A percentile compares a stretch with the other conserved stretches of the same genome.
Conservation (phyloP, 2,797 vertebrate genomes). For the Nyctibius grandis region DNA sequence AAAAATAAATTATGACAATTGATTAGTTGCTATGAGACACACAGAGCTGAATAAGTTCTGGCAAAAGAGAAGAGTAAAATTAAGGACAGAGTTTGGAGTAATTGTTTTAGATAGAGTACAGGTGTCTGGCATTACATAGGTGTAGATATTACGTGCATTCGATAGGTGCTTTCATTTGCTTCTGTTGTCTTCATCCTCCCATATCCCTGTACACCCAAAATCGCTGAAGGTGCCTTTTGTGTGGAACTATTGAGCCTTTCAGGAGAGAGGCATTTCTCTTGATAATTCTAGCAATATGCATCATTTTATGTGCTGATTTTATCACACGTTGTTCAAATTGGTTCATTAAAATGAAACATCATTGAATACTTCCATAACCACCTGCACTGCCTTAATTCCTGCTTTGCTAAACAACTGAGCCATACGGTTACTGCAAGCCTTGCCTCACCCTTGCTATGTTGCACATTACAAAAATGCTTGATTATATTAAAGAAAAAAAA, state of each 20-base stretch:
- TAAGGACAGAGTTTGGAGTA: background rate
- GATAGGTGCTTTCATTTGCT: background rate
- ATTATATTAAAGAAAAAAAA: background rate
- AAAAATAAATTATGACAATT: background rate
- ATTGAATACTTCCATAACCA: background rate
- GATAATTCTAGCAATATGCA: background rate
- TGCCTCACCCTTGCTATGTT: background rate
- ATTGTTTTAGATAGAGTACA: background rate
- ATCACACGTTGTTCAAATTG: slow-evolving; percentile 24
- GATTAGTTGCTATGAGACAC: background rate
- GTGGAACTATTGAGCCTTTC: background rate
- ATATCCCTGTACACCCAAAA: background rate
- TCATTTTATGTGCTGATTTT: slow-evolving; percentile 40
- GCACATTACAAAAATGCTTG: background rate
- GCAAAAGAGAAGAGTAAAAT: background rate
- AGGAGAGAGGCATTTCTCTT: background rate
- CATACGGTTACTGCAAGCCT: background rate
- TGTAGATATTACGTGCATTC: background rate
- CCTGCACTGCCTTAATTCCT: slow-evolving; percentile 9
- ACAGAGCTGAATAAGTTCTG: background rate
- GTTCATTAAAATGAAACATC: slow-evolving; percentile 45
- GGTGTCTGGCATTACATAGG: background rate
- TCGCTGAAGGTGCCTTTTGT: slow-evolving; percentile 19
- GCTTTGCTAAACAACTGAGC: background rate
- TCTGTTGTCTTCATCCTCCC: background rate